Conservation (phyloP, 2,113 vertebrate genomes). For the Hyperopisus bebe region DNA sequence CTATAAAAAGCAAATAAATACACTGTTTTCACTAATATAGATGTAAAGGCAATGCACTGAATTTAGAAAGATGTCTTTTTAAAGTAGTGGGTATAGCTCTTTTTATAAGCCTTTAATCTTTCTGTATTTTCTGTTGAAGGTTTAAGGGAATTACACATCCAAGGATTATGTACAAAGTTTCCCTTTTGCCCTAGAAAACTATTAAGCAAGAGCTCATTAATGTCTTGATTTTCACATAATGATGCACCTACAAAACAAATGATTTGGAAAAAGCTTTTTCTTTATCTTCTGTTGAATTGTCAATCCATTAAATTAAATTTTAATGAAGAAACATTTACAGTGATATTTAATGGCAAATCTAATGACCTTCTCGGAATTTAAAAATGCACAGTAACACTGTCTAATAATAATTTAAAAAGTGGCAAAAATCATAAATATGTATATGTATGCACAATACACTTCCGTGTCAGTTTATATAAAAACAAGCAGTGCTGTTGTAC, state of each 20-base stretch:
- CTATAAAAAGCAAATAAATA: not conserved
- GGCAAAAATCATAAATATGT: not conserved
- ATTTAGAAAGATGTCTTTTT: not conserved
- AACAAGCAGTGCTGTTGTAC: not conserved
- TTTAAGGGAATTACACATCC: not conserved
- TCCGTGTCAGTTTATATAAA: not conserved
- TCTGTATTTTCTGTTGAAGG: not conserved
- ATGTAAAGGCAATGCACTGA: not conserved
- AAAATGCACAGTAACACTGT: not conserved
- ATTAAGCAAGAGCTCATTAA: not conserved
- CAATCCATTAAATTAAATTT: not conserved
- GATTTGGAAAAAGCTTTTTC: not conserved
- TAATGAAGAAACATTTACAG: constrained; percentile 4
- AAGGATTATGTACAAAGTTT: not conserved
- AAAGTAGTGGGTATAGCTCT: constrained; percentile 8
- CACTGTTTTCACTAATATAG: not conserved
- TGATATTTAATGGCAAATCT: not conserved
- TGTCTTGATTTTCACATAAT: not conserved
- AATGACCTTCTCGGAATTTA: not conserved
- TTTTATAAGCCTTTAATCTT: not conserved
- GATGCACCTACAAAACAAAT: not conserved
- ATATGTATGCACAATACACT: not conserved
- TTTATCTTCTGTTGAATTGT: not conserved
- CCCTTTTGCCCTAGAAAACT: not conserved
- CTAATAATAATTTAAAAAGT: not conserved